These are phyloP conservation scores for Anabas testudineus DNA, from an alignment of 2,797 vertebrate species.

Conservation along the genomic window DNA sequence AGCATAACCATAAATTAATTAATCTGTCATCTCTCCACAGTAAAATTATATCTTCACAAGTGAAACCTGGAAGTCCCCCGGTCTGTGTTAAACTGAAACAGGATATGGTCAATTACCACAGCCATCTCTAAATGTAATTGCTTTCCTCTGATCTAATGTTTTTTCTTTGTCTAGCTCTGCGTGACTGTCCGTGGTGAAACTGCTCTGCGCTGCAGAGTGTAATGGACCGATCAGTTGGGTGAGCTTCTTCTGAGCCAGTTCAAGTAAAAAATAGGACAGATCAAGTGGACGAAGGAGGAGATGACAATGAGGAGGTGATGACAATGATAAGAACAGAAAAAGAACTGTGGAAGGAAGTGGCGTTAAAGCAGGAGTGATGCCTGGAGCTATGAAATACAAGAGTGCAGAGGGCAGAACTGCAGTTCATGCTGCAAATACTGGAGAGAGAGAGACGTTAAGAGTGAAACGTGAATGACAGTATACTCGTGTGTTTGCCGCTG, in stretches of 20 bases:
- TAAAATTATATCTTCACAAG: constrained; percentile 33
- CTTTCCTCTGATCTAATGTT: constrained; percentile 53
- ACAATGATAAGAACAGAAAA: constrained; percentile 32
- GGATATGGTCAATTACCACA: constrained; percentile 66
- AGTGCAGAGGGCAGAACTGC: neutral
- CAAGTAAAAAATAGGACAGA: constrained; percentile 26
- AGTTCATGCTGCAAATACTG: constrained; percentile 20
- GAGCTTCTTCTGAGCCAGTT: constrained; percentile 33
- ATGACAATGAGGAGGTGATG: constrained; percentile 16
- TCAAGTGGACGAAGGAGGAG: constrained; percentile 28
- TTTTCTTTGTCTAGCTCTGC: constrained; percentile 21
- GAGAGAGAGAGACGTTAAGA: neutral
- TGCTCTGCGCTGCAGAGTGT: constrained; percentile 16
- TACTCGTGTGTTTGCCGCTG: constrained; percentile 37
- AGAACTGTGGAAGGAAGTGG: constrained; percentile 8
- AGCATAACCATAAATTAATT: constrained; percentile 21
- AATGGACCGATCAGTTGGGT: constrained; percentile 6
- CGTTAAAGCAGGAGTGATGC: constrained; percentile 9
- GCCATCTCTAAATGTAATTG: constrained; percentile 61
- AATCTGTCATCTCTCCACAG: constrained; percentile 38
- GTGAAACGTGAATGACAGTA: neutral
- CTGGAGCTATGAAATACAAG: constrained; percentile 27
- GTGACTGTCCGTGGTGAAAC: constrained; percentile 19
- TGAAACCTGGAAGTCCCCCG: constrained; percentile 17
- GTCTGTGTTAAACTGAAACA: constrained; percentile 55